Evolutionary conservation across 2,888 invertebrate species (phyloP).

Genomic region (Lasiommata megera): DNA sequence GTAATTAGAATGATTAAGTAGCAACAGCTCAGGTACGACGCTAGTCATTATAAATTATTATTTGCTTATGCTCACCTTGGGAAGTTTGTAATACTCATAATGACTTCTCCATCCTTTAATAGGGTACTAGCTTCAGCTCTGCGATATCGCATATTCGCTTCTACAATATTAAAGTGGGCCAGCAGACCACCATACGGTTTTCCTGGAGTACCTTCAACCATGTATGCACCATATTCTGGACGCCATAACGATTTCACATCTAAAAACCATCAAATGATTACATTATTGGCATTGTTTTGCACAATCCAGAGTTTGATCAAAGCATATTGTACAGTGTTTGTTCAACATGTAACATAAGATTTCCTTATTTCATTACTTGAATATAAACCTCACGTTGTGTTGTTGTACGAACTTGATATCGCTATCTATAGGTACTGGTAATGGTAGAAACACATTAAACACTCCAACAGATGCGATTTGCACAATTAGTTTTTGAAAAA

Average conservation of each 20-base stretch:
- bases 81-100: conserved; percentile 96
- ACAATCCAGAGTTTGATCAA: background rate
- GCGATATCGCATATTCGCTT: conserved; percentile 97
- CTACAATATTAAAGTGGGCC: conserved; percentile 98
- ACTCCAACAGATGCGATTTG: background rate
- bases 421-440: background rate
- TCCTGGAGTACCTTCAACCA: conserved; percentile 99
- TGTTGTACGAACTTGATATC: background rate
- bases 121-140: conserved; percentile 91
- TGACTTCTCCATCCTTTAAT: conserved; percentile 88
- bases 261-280: conserved; percentile 41
- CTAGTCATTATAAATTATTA: background rate
- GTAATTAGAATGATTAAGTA: background rate
- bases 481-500: background rate
- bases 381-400: conserved; percentile 1
- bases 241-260: conserved; percentile 95
- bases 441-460: background rate
- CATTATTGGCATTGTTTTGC: background rate
- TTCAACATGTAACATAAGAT: conserved; percentile 49
- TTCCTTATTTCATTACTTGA: conserved; percentile 37
- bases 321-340: conserved; percentile 30
- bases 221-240: conserved; percentile 99
- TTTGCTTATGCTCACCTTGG: conserved; percentile 84
- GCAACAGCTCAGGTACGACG: background rate
- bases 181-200: conserved; percentile 96